These are phyloP conservation scores for Pedetes capensis DNA, from an alignment of 2,113 vertebrate species.

Conservation along the genomic window DNA sequence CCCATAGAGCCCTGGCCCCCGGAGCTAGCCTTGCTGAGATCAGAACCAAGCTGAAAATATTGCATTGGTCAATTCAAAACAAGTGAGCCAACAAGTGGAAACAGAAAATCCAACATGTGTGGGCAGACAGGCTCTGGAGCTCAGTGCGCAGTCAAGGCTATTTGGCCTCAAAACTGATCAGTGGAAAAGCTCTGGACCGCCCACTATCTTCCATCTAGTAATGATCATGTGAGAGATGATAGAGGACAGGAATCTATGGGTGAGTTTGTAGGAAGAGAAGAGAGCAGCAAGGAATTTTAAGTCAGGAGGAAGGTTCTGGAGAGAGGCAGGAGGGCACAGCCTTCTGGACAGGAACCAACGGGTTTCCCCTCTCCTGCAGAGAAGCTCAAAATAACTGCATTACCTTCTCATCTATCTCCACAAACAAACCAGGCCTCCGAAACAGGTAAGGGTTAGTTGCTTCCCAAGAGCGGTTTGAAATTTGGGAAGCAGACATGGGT, in stretches of 20 bases:
- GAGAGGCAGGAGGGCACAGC: neutral
- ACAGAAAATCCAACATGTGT: accelerated
- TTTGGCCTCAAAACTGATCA: accelerated
- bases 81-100: neutral
- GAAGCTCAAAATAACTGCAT: accelerated
- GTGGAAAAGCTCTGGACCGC: too few species aligned
- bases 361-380: too few species aligned
- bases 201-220: neutral
- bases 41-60: neutral
- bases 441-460: too few species aligned
- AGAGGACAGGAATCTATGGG: too few species aligned
- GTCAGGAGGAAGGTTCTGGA: neutral
- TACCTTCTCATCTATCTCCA: too few species aligned
- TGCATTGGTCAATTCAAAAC: neutral
- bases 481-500: neutral
- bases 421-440: neutral
- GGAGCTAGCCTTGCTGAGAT: accelerated
- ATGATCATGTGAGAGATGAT: accelerated
- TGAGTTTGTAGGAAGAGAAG: neutral
- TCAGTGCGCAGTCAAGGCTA: accelerated
- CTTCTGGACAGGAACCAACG: accelerated
- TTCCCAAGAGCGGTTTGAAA: neutral
- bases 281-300: neutral
- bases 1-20: accelerated
- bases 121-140: neutral